Evolutionary conservation across 2,888 invertebrate genomes (phyloP).

Genomic region (Rhagium mordax): DNA sequence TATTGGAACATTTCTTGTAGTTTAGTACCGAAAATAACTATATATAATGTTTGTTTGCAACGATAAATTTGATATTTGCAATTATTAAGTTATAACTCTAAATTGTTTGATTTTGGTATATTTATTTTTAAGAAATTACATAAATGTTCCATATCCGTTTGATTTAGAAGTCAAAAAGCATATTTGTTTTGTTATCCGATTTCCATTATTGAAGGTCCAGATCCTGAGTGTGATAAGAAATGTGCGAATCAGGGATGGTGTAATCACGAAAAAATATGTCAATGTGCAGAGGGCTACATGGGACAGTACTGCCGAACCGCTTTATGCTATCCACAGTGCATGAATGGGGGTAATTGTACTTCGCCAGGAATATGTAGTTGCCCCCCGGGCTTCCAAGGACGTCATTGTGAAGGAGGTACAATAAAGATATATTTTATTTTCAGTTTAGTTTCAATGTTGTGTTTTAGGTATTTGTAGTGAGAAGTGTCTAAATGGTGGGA

Average conservation of each 20-base stretch:
- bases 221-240: constrained; percentile 91
- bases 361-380: constrained; percentile 92
- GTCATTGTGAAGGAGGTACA: constrained; percentile 64
- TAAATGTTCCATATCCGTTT: constrained; percentile 1
- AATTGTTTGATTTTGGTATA: not conserved
- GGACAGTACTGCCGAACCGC: constrained; percentile 92
- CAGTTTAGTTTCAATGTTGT: constrained; percentile 37
- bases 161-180: constrained; percentile 10
- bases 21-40: not conserved
- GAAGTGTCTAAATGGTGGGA: constrained; percentile 94
- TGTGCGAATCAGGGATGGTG: constrained; percentile 90
- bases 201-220: constrained; percentile 76
- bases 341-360: constrained; percentile 94
- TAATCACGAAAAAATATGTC: constrained; percentile 87
- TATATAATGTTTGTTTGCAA: no score
- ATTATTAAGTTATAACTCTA: no score
- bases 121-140: not conserved
- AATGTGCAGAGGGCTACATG: constrained; percentile 92
- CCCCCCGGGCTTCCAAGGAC: constrained; percentile 91
- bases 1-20: not conserved
- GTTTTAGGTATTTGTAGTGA: constrained; percentile 89
- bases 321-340: constrained; percentile 92
- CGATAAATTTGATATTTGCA: no score
- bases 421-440: not conserved
- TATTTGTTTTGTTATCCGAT: constrained; percentile 31